phyloP scores from a whole-genome alignment of 2,797 vertebrate genomes.

The Lepus townsendii region DNA sequence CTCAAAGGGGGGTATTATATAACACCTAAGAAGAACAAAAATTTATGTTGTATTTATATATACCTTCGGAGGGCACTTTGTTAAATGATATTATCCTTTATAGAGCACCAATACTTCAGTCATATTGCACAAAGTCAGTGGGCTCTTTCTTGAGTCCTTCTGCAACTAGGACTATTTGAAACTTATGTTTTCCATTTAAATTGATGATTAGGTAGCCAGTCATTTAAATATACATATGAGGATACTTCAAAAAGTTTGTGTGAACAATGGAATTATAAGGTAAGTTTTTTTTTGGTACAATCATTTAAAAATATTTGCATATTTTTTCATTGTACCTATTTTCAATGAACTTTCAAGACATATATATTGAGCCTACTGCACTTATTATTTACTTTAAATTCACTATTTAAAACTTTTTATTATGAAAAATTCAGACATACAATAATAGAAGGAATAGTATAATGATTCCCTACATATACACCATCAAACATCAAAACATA shows the following conservation, averaged over 20 bases:
- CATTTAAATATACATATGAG: neutral
- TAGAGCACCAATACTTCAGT: neutral
- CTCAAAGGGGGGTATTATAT: neutral
- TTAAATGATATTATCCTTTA: neutral
- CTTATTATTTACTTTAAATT: neutral
- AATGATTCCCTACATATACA: neutral
- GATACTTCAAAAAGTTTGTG: no score
- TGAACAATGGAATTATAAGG: no score
- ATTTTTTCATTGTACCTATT: no score
- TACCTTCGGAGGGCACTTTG: neutral
- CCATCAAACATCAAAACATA: neutral
- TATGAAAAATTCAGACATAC: neutral
- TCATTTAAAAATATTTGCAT: no score
- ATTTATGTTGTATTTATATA: neutral
- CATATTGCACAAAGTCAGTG: neutral
- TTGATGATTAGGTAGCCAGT: neutral
- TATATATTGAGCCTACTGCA: neutral
- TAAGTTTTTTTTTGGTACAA: no score
- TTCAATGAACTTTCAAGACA: no score
- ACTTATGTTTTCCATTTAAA: neutral
- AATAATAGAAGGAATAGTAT: neutral
- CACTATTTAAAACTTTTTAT: neutral
- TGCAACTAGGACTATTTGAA: neutral
- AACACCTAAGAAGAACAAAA: neutral
- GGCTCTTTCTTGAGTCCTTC: neutral